A percentile compares a stretch with the other conserved stretches of the same genome.
Evolutionary conservation across 2,113 vertebrate species (phyloP).

Genomic region (Irena cyanogastra): DNA sequence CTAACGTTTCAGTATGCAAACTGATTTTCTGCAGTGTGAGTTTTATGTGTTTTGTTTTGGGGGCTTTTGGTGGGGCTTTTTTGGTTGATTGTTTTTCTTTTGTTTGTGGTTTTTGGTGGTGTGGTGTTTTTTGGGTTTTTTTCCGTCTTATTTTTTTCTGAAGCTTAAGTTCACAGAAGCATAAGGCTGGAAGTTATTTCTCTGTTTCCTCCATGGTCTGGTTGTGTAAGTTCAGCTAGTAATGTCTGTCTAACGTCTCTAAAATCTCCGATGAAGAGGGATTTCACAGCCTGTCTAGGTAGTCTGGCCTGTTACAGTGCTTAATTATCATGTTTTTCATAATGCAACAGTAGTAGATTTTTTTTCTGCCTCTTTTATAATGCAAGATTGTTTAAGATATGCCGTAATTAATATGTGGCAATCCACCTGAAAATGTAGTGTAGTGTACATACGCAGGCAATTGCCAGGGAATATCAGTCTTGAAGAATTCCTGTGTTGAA

Average conservation of each 20-base stretch:
- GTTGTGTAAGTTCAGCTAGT: not conserved
- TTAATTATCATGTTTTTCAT: not conserved
- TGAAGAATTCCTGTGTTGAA: not conserved
- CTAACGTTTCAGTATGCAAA: not conserved
- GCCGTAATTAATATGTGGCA: not conserved
- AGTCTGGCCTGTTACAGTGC: not conserved
- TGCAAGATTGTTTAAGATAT: not conserved
- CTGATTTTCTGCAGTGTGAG: not conserved
- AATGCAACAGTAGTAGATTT: not conserved
- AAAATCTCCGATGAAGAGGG: not conserved
- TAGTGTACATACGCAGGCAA: not conserved
- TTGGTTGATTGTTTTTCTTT: not conserved
- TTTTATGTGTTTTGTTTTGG: not conserved
- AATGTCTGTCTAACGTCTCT: not conserved
- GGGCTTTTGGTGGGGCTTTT: fast-evolving
- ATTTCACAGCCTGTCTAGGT: slow-evolving; percentile 1
- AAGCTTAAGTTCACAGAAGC: not conserved
- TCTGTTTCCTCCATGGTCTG: not conserved
- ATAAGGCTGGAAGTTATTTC: not conserved
- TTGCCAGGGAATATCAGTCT: not conserved
- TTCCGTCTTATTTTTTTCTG: not conserved
- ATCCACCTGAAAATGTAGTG: not conserved
- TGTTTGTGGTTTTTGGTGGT: not conserved
- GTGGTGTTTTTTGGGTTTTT: not conserved
- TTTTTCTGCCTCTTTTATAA: not conserved